Evolutionary conservation across 2,888 invertebrate species (phyloP).

Genomic region (Acanthacorydalis orientalis): DNA sequence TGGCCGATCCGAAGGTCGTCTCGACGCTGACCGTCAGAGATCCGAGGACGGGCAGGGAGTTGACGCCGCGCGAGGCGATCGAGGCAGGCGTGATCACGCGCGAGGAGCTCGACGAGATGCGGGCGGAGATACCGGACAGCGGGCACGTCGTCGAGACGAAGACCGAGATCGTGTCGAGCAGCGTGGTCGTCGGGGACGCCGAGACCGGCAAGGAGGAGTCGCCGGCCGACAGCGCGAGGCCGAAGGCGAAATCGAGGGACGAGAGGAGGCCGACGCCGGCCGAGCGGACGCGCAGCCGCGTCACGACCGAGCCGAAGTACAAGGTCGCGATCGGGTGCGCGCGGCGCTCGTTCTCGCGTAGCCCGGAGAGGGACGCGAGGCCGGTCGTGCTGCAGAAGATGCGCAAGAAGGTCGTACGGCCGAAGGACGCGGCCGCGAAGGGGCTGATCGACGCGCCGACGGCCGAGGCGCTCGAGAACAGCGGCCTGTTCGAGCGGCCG

Average conservation of each 20-base stretch:
- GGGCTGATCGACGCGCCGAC: conserved; percentile 66
- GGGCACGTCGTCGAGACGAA: conserved; percentile 40
- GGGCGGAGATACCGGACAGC: conserved; percentile 18
- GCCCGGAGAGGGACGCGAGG: conserved; percentile 45
- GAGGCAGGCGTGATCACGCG: conserved; percentile 18
- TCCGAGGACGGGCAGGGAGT: conserved; percentile 24
- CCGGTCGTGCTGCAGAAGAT: conserved; percentile 60
- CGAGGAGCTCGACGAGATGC: conserved; percentile 10
- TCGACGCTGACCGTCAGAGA: conserved; percentile 19
- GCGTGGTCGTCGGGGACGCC: conserved; percentile 1
- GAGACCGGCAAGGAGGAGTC: conserved; percentile 22
- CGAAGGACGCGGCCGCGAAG: conserved; percentile 59
- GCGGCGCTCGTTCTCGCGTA: conserved; percentile 29
- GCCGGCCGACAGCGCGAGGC: conserved; percentile 31
- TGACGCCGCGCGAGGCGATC: conserved; percentile 31
- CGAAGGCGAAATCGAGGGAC: conserved; percentile 16
- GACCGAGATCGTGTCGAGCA: conserved; percentile 31
- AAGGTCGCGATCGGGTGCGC: conserved; percentile 45
- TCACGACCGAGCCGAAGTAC: conserved; percentile 48
- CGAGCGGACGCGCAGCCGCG: conserved; percentile 36
- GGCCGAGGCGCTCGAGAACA: conserved; percentile 46
- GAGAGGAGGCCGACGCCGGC: conserved; percentile 28
- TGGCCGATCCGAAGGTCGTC: conserved; percentile 13
- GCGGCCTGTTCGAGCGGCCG: conserved; percentile 36
- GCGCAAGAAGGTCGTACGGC: conserved; percentile 55